Conservation (phyloP, 53 echinoderm and acorn worm species). For the Hippasteria phrygiana region DNA sequence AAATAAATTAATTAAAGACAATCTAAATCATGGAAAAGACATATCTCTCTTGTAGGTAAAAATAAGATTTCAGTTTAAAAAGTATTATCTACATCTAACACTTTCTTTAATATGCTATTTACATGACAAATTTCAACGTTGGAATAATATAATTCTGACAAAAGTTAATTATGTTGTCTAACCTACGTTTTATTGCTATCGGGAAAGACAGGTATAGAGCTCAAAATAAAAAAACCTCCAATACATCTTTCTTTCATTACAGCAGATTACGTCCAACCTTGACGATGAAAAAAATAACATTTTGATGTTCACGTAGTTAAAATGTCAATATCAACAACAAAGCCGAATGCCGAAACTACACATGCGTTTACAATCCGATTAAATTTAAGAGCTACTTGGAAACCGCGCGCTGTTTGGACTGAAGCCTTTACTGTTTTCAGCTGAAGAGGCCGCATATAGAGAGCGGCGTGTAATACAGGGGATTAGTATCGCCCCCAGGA, state of each 20-base stretch:
- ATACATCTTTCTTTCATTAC: neutral
- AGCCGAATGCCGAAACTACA: neutral
- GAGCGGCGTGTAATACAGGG: neutral
- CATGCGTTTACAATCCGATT: neutral
- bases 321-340: neutral
- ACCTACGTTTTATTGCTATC: constrained; percentile 15
- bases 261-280: neutral
- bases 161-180: neutral
- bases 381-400: neutral
- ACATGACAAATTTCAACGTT: neutral
- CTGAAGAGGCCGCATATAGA: neutral
- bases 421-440: neutral
- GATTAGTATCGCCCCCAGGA: neutral
- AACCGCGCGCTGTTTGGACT: neutral
- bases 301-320: neutral
- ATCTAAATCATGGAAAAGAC: too few relatives aligned
- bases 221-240: neutral
- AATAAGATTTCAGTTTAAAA: too few relatives aligned
- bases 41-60: too few relatives aligned
- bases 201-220: constrained; percentile 40
- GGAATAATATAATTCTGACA: neutral
- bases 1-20: too few relatives aligned
- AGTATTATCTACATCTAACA: too few relatives aligned
- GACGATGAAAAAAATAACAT: neutral
- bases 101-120: too few relatives aligned